phyloP scores from a whole-genome alignment of 92 coral and sea anemone species.

The Nematostella vectensis region DNA sequence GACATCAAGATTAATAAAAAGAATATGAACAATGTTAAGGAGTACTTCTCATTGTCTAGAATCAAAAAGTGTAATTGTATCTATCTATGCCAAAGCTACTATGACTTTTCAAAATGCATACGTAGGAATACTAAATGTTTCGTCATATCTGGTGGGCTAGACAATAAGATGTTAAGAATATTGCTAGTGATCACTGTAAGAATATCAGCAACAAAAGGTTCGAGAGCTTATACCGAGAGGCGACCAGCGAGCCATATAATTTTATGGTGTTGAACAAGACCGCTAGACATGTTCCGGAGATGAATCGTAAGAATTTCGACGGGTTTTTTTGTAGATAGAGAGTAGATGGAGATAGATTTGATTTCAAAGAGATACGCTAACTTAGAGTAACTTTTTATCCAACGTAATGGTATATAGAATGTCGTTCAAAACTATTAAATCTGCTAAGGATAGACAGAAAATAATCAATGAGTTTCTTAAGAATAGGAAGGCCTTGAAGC shows the following conservation, averaged over 20 bases:
- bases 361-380: conserved; percentile 14
- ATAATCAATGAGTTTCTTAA: conserved; percentile 5
- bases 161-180: conserved; percentile 9
- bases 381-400: background rate
- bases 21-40: conserved; percentile 22
- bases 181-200: conserved; percentile 12
- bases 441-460: conserved; percentile 4
- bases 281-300: conserved; percentile 11
- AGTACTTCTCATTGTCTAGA: conserved; percentile 14
- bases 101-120: conserved; percentile 10
- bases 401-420: conserved; percentile 6
- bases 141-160: conserved; percentile 15
- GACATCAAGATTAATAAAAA: conserved; percentile 17
- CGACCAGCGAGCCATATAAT: conserved; percentile 17
- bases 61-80: conserved; percentile 19
- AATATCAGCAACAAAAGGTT: conserved; percentile 7
- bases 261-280: conserved; percentile 16
- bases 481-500: conserved; percentile 6
- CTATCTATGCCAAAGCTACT: conserved; percentile 12
- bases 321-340: conserved; percentile 3
- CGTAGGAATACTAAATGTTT: conserved; percentile 17
- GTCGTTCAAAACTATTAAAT: conserved; percentile 5
- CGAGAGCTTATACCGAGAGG: conserved; percentile 13
- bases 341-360: conserved; percentile 1
- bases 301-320: conserved; percentile 15